Evolutionary conservation across 2,113 vertebrate genomes (phyloP).

Genomic region (Gallinago paraguaiae): DNA sequence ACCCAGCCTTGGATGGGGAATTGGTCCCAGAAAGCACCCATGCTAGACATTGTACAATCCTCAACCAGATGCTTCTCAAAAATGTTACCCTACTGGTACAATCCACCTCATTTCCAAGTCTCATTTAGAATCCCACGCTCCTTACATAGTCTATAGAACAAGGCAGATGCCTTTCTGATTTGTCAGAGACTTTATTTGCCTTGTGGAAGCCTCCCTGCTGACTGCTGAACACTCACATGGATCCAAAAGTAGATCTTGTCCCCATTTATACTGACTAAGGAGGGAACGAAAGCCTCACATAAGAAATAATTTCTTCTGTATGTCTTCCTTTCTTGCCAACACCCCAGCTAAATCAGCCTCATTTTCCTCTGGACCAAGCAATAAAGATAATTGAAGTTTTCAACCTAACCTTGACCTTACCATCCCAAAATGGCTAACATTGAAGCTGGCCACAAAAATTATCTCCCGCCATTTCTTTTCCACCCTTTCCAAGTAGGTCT

Average conservation of each 20-base stretch:
- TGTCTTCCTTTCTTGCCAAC: neutral
- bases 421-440: neutral
- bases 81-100: neutral
- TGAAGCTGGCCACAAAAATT: neutral
- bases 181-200: neutral
- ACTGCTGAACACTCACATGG: neutral
- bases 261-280: neutral
- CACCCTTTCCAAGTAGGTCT: neutral
- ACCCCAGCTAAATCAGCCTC: neutral
- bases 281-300: neutral
- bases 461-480: neutral
- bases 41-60: neutral
- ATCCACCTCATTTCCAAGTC: neutral
- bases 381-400: neutral
- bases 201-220: conserved; percentile 6
- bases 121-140: neutral
- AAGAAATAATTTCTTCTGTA: neutral
- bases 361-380: neutral
- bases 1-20: neutral
- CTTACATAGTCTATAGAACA: neutral
- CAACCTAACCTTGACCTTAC: neutral
- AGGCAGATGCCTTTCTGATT: conserved; percentile 15
- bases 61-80: conserved; percentile 24
- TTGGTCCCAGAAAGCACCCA: neutral
- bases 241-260: neutral